A percentile compares a stretch with the other conserved stretches of the same genome.
These are phyloP conservation scores for Anadara kagoshimensis DNA, from an alignment of 1,140 invertebrate species.

Conservation along the genomic window DNA sequence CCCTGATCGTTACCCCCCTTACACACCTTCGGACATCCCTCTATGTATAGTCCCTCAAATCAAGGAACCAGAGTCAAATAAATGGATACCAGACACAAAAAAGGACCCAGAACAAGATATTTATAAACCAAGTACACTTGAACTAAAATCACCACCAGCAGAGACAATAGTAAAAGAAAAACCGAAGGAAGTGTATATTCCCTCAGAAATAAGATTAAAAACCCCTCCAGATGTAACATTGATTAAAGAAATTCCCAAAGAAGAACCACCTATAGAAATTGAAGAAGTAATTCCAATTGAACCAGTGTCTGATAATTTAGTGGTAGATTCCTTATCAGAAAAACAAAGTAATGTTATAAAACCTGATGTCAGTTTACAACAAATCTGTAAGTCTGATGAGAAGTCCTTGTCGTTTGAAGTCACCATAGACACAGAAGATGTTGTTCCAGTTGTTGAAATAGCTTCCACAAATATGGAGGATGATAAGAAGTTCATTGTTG, in stretches of 20 bases:
- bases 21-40: slow-evolving; percentile 7
- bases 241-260: slow-evolving; percentile 11
- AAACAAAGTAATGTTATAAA: neutral
- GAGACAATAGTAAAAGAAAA: slow-evolving; percentile 13
- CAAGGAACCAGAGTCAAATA: neutral
- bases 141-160: slow-evolving; percentile 1
- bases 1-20: slow-evolving; percentile 24
- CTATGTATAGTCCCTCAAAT: neutral
- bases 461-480: neutral
- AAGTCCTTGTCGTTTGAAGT: too few species aligned
- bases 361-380: too few species aligned
- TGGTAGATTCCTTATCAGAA: neutral
- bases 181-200: neutral
- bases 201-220: slow-evolving; percentile 15
- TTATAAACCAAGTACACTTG: slow-evolving; percentile 4
- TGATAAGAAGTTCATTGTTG: neutral
- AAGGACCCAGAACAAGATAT: neutral
- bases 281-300: neutral
- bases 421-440: neutral
- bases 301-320: neutral
- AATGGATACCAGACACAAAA: neutral
- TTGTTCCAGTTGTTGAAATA: neutral
- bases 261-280: neutral
- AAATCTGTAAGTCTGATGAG: too few species aligned
- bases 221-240: slow-evolving; percentile 21